These are phyloP conservation scores for Caradrina kadenii DNA, from an alignment of 2,888 invertebrate genomes.

Conservation along the genomic window DNA sequence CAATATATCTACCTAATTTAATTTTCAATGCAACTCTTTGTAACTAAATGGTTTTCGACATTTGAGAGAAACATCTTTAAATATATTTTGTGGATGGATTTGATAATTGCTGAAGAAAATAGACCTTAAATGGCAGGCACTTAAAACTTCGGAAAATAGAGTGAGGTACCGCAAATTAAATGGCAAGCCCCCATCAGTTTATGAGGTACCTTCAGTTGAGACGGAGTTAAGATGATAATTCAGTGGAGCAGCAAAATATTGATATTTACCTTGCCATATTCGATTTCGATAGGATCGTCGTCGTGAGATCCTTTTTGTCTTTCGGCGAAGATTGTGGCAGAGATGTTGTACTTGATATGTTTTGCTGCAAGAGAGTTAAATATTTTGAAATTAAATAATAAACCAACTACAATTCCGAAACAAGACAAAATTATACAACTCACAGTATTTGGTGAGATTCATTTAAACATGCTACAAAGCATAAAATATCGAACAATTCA, in stretches of 20 bases:
- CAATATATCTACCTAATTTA: background rate
- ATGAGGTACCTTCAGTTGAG: too few relatives aligned
- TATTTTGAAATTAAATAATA: background rate
- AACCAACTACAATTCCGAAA: background rate
- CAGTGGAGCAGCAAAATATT: background rate
- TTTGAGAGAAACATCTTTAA: background rate
- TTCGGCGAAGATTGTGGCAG: slow-evolving; percentile 86
- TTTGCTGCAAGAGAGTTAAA: slow-evolving; percentile 79
- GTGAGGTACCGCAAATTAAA: background rate
- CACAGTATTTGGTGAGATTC: slow-evolving; percentile 61
- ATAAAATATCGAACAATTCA: slow-evolving; percentile 2
- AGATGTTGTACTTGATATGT: slow-evolving; percentile 90
- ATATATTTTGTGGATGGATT: too few relatives aligned
- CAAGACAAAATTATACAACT: slow-evolving; percentile 29
- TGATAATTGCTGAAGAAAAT: too few relatives aligned
- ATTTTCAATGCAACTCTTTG: background rate
- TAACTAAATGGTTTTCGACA: background rate
- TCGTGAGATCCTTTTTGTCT: slow-evolving; percentile 92
- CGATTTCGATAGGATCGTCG: slow-evolving; percentile 92
- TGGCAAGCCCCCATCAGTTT: too few relatives aligned
- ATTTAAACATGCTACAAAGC: slow-evolving; percentile 53
- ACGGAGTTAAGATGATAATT: background rate
- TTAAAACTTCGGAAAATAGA: background rate
- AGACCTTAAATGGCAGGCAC: too few relatives aligned
- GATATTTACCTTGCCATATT: slow-evolving; percentile 94